These are phyloP conservation scores for Intellagama lesueurii DNA, from an alignment of 2,797 vertebrate species.

Conservation along the genomic window DNA sequence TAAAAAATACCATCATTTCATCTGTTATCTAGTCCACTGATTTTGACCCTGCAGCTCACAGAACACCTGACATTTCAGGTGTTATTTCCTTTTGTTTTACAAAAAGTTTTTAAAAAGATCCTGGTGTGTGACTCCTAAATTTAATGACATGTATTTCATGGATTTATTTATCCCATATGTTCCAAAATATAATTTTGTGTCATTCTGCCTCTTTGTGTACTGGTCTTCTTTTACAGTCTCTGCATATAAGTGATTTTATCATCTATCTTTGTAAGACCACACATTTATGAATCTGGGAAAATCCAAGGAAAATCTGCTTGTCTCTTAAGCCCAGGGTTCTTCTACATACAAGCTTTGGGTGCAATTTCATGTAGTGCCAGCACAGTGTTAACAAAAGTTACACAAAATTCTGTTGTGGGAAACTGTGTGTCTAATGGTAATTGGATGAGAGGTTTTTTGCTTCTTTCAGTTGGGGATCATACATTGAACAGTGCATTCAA, in stretches of 20 bases:
- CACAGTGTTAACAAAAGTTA: too few species aligned
- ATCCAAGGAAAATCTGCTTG: background rate
- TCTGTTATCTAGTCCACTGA: constrained; percentile 59
- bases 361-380: background rate
- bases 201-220: constrained; percentile 37
- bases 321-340: background rate
- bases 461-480: too few species aligned
- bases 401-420: too few species aligned
- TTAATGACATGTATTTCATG: constrained; percentile 64
- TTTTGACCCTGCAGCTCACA: constrained; percentile 56
- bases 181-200: constrained; percentile 76
- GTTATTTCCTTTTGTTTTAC: constrained; percentile 41
- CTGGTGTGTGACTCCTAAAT: constrained; percentile 62
- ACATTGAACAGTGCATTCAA: too few species aligned
- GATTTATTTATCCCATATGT: constrained; percentile 66
- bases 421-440: too few species aligned
- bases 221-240: constrained; percentile 29
- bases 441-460: too few species aligned
- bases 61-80: constrained; percentile 59
- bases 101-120: background rate
- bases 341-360: background rate
- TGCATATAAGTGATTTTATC: too few species aligned
- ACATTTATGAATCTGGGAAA: background rate
- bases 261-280: background rate
- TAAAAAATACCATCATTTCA: constrained; percentile 40